Evolutionary conservation across 2,113 vertebrate genomes (phyloP).

Genomic region (Turnix velox): DNA sequence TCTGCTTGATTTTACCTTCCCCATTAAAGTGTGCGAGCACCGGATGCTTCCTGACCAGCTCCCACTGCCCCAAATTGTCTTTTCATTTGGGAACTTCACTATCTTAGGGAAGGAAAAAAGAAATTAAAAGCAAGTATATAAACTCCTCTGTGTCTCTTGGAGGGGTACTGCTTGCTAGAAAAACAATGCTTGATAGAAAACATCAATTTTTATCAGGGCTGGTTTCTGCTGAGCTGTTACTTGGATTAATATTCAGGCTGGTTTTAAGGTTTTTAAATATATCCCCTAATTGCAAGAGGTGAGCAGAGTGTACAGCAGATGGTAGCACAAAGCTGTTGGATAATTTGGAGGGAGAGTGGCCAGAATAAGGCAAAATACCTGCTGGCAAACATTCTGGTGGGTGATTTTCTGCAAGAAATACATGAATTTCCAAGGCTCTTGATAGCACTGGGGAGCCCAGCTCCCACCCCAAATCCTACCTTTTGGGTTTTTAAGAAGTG

Average conservation of each 20-base stretch:
- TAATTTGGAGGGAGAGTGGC: neutral
- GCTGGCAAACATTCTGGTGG: neutral
- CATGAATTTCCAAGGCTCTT: neutral
- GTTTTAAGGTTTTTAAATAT: neutral
- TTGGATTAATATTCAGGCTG: neutral
- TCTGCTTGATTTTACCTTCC: neutral
- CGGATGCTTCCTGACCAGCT: neutral
- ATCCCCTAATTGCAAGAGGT: neutral
- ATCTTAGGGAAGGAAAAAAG: neutral
- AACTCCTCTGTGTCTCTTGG: neutral
- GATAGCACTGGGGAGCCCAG: neutral
- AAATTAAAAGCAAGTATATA: neutral
- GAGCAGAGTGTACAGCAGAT: neutral
- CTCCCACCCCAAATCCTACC: neutral
- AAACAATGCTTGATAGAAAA: neutral
- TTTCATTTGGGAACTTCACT: neutral
- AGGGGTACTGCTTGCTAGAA: neutral
- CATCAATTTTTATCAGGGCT: neutral
- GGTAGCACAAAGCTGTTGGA: neutral
- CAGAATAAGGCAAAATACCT: neutral
- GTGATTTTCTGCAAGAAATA: neutral
- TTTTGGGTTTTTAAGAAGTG: neutral
- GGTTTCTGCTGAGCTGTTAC: neutral
- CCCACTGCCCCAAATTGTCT: neutral
- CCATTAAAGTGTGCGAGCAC: rapidly evolving